Evolutionary conservation across 2,888 invertebrate genomes (phyloP).

Genomic region (Agrypnus murinus): DNA sequence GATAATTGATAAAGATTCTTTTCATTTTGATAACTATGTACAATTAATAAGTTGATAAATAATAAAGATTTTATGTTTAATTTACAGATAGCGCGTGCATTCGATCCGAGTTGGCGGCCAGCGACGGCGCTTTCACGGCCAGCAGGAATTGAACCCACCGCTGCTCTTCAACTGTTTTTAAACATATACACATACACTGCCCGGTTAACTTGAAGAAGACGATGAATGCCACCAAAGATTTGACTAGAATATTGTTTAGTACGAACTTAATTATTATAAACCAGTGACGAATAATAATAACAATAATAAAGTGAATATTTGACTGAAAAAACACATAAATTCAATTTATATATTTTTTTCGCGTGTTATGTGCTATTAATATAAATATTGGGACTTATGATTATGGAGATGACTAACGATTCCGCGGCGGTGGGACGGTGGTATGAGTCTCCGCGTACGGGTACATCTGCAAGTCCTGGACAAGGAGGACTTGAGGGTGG

Average conservation of each 20-base stretch:
- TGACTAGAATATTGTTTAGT: slow-evolving; percentile 32
- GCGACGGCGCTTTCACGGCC: slow-evolving; percentile 47
- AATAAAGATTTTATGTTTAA: slow-evolving; percentile 8
- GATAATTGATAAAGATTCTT: slow-evolving; percentile 18
- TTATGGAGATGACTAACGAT: slow-evolving; percentile 73
- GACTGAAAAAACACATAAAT: not conserved
- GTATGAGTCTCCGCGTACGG: slow-evolving; percentile 71
- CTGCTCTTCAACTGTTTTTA: not conserved
- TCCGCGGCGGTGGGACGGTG: slow-evolving; percentile 70
- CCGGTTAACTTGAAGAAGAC: slow-evolving; percentile 6
- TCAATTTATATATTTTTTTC: slow-evolving; percentile 33
- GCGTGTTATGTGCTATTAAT: slow-evolving; percentile 51
- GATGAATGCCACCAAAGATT: slow-evolving; percentile 45
- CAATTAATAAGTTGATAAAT: slow-evolving; percentile 21
- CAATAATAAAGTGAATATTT: slow-evolving; percentile 9
- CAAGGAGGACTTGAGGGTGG: slow-evolving; percentile 64
- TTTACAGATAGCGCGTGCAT: slow-evolving; percentile 46
- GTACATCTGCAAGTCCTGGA: slow-evolving; percentile 68
- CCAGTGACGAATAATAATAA: too few species aligned
- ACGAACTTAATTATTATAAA: not conserved
- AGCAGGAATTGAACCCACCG: slow-evolving; percentile 43
- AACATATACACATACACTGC: too few species aligned
- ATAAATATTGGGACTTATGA: slow-evolving; percentile 61
- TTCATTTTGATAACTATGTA: not conserved
- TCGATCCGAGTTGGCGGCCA: slow-evolving; percentile 41